Percentiles rank a stretch among this genome's conserved stretches.
These are phyloP conservation scores for Mesocentrotus franciscanus DNA, from an alignment of 53 echinoderm and acorn worm genomes.

Conservation along the genomic window DNA sequence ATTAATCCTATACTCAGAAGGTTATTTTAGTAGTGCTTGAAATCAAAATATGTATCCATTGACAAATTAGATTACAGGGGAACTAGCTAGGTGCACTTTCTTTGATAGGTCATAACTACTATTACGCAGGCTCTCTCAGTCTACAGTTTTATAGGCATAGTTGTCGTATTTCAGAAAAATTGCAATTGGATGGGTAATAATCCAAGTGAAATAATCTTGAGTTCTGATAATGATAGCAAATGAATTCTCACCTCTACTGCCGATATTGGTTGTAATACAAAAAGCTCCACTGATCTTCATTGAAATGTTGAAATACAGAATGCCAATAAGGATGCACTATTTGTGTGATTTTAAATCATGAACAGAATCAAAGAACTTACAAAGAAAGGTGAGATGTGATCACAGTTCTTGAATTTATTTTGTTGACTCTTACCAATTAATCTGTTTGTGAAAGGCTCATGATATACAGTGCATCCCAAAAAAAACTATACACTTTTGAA, in stretches of 20 bases:
- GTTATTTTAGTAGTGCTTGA: slow-evolving; percentile 30
- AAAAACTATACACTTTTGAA: too few relatives aligned
- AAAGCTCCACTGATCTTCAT: background rate
- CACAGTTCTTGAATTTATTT: background rate
- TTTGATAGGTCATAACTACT: background rate
- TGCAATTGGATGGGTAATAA: background rate
- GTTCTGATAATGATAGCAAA: background rate
- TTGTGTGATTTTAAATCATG: background rate
- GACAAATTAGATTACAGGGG: slow-evolving; percentile 25
- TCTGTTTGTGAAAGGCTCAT: background rate
- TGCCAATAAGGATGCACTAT: background rate
- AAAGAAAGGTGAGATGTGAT: background rate
- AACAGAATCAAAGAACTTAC: background rate
- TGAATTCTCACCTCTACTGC: background rate
- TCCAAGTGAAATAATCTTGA: background rate
- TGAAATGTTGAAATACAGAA: background rate
- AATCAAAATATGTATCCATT: slow-evolving; percentile 24
- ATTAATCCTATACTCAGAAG: slow-evolving; percentile 2
- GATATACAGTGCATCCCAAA: too few relatives aligned
- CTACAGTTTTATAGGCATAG: background rate
- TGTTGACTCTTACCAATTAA: background rate
- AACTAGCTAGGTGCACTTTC: slow-evolving; percentile 29
- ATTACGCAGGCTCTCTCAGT: background rate
- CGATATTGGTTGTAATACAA: background rate
- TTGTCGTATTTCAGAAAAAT: background rate